phyloP scores from a whole-genome alignment of 1,140 invertebrate genomes.

The Zaprionus kolodkinae region DNA sequence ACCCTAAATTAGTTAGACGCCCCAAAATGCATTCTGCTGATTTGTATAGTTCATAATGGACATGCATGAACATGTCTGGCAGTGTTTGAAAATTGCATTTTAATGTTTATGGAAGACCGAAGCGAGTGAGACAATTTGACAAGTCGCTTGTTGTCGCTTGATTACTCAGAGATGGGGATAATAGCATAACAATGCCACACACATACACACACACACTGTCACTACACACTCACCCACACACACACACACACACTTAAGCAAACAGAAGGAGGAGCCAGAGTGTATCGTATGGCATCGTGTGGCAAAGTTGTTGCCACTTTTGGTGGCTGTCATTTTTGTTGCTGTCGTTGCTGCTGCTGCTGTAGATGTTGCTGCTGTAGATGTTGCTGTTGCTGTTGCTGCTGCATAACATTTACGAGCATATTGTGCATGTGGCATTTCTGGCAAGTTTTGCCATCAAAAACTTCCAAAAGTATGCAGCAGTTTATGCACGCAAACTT shows the following conservation, averaged over 20 bases:
- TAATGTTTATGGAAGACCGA: slow-evolving; percentile 12
- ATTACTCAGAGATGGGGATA: slow-evolving; percentile 26
- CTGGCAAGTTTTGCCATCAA: slow-evolving; percentile 69
- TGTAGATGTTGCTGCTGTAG: slow-evolving; percentile 20
- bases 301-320: slow-evolving; percentile 50
- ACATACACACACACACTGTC: background rate
- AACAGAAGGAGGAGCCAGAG: slow-evolving; percentile 3
- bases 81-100: slow-evolving; percentile 25
- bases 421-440: slow-evolving; percentile 49
- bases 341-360: background rate
- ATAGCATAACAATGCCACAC: slow-evolving; percentile 4
- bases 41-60: background rate
- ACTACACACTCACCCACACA: background rate
- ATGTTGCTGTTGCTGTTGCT: slow-evolving; percentile 32
- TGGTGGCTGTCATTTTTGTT: slow-evolving; percentile 1
- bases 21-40: background rate
- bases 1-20: background rate
- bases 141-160: slow-evolving; percentile 17
- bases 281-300: slow-evolving; percentile 24
- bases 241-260: slow-evolving; percentile 3
- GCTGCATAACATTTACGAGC: slow-evolving; percentile 50
- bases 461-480: slow-evolving; percentile 72
- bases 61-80: background rate
- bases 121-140: slow-evolving; percentile 18
- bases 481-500: slow-evolving; percentile 73